Conservation (phyloP, 2,797 vertebrate species). For the Mareca penelope region DNA sequence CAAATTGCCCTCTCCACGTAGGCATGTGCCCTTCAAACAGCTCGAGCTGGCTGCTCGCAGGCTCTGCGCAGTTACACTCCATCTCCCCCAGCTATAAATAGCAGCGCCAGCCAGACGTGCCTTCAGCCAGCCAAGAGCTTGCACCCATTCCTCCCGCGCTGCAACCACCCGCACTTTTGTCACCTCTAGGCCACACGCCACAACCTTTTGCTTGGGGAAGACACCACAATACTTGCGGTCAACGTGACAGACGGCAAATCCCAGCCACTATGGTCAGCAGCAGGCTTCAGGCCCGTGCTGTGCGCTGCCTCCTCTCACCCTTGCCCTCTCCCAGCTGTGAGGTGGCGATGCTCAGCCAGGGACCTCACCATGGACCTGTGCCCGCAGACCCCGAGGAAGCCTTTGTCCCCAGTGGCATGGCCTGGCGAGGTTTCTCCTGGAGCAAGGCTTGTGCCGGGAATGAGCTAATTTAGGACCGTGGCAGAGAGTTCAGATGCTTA, state of each 20-base stretch:
- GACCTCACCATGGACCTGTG: neutral
- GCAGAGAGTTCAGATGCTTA: neutral
- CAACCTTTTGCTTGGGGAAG: neutral
- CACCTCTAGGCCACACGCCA: fast-evolving
- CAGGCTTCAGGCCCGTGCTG: fast-evolving
- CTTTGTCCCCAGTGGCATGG: fast-evolving
- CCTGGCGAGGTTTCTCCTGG: neutral
- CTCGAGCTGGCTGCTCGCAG: fast-evolving
- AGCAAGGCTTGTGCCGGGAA: neutral
- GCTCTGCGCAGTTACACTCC: neutral
- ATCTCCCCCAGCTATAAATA: neutral
- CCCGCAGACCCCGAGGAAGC: fast-evolving
- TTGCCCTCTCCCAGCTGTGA: fast-evolving
- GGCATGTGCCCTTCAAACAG: neutral
- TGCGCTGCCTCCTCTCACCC: neutral
- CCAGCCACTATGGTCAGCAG: fast-evolving
- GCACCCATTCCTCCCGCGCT: fast-evolving
- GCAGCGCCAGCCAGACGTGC: fast-evolving
- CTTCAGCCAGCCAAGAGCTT: neutral
- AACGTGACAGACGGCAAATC: fast-evolving
- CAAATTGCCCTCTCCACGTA: neutral
- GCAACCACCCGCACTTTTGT: neutral
- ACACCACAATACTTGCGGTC: fast-evolving
- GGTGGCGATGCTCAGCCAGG: too few species aligned
- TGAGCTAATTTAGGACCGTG: neutral